Percentiles rank a stretch among this genome's conserved stretches.
Evolutionary conservation across 1,140 invertebrate species (phyloP).

Genomic region (Drosophila nigrodunni): DNA sequence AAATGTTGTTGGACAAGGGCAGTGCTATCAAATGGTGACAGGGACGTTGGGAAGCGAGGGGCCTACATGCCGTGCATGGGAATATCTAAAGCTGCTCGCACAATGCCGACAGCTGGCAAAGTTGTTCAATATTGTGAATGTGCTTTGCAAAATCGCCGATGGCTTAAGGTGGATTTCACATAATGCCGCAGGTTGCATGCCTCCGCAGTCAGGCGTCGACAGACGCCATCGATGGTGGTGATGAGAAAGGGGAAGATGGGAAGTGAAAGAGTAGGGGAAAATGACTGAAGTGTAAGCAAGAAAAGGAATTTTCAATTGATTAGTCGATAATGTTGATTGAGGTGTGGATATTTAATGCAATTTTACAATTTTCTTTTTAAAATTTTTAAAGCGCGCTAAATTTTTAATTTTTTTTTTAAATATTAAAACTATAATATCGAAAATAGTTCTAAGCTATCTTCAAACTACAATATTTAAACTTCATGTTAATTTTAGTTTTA

Average conservation of each 20-base stretch:
- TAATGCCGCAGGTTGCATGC: constrained; percentile 9
- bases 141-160: constrained; percentile 47
- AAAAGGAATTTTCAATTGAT: constrained; percentile 65
- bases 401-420: too few relatives aligned
- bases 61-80: constrained; percentile 42
- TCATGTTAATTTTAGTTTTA: too few relatives aligned
- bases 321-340: constrained; percentile 67
- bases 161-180: constrained; percentile 40
- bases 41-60: background rate
- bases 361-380: too few relatives aligned
- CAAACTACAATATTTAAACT: too few relatives aligned
- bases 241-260: too few relatives aligned
- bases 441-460: too few relatives aligned
- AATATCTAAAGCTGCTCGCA: constrained; percentile 62
- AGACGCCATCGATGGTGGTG: constrained; percentile 21
- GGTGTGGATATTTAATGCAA: constrained; percentile 30
- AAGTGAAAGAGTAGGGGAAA: too few relatives aligned
- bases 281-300: constrained; percentile 2
- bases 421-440: too few relatives aligned
- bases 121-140: constrained; percentile 64
- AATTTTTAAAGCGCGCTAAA: too few relatives aligned
- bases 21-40: background rate
- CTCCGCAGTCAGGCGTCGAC: background rate
- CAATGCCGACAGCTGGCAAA: constrained; percentile 68
- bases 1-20: constrained; percentile 19